Evolutionary conservation across 2,888 invertebrate genomes (phyloP).

Genomic region (Nemapogon koenigi): DNA sequence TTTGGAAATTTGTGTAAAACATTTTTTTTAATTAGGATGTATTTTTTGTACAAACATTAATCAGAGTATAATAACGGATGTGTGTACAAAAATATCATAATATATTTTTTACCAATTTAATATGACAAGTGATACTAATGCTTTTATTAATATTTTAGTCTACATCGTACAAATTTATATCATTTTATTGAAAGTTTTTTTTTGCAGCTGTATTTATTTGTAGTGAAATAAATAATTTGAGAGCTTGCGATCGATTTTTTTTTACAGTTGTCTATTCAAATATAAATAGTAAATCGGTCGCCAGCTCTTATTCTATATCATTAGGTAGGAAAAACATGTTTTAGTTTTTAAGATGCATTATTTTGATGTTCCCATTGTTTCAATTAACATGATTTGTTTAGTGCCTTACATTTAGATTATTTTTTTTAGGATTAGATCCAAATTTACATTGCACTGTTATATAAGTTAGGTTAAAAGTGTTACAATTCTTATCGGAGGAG

Average conservation of each 20-base stretch:
- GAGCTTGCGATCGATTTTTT: neutral
- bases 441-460: neutral
- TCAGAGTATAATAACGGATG: slow-evolving; percentile 5
- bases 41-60: too few relatives aligned
- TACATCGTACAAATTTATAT: neutral
- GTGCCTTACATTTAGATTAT: neutral
- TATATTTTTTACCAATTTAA: slow-evolving; percentile 6
- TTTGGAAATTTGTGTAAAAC: too few relatives aligned
- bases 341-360: too few relatives aligned
- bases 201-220: neutral
- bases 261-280: too few relatives aligned
- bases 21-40: too few relatives aligned
- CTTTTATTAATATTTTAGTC: too few relatives aligned
- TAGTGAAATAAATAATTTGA: neutral
- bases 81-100: slow-evolving; percentile 5
- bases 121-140: slow-evolving; percentile 9
- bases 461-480: too few relatives aligned
- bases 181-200: neutral
- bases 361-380: neutral
- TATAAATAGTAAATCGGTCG: too few relatives aligned
- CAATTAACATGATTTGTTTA: neutral
- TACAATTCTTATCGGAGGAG: too few relatives aligned
- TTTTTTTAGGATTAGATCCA: neutral
- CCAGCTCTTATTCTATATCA: too few relatives aligned
- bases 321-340: too few relatives aligned